Base-by-base conservation (phyloP, 2,113 vertebrate genomes). In the Ammospiza nelsoni region DNA sequence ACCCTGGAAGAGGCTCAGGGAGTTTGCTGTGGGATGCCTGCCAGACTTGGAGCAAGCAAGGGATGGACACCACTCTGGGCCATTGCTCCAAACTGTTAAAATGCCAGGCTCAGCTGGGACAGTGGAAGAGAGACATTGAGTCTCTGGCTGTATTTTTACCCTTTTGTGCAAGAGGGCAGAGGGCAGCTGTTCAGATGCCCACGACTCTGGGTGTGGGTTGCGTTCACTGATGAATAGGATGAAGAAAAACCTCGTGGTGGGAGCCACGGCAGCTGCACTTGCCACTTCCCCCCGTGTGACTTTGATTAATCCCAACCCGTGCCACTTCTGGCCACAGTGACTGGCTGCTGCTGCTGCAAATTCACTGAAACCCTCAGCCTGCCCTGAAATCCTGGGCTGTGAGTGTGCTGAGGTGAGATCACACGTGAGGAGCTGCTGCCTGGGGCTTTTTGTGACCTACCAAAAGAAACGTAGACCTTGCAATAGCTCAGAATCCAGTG, bases 381-480 rank as follows among this genome's bases (percentile, higher is more conserved):
- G 46, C 25, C 39, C 72, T 16, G 31, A 74, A 54, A 37, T 29
- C n/a, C 73, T 35, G 1, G 2, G 24, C 62, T 0, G 0, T 3
- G 33, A 75, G 48, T 0, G 1, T 3, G 6, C 33, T 80, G 75
- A 65, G 51, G 41, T 0, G 7, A 9, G 51, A 29, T 71, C 23
- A 25, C 14, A 0, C 0, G 15, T 29, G 29, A 44, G 17, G 55
- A 54, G 37, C 12, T 41, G 31, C 58, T 71, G 81, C 77, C 43
- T 48, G 78, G 16, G 52, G 71, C 44, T 20, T 87, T 63, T 37
- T 66, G 54, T 67, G 57, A 75, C 57, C 77, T 41, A 63, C 43
- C 82, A 79, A 94, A 87, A 37, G 66, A 52, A 33, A 2, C 41
- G 74, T 20, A 75, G 57, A 21, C 16, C 15, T 73, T 44, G 28